Conservation (phyloP, 2,113 vertebrate genomes). For the Capra hircus region DNA sequence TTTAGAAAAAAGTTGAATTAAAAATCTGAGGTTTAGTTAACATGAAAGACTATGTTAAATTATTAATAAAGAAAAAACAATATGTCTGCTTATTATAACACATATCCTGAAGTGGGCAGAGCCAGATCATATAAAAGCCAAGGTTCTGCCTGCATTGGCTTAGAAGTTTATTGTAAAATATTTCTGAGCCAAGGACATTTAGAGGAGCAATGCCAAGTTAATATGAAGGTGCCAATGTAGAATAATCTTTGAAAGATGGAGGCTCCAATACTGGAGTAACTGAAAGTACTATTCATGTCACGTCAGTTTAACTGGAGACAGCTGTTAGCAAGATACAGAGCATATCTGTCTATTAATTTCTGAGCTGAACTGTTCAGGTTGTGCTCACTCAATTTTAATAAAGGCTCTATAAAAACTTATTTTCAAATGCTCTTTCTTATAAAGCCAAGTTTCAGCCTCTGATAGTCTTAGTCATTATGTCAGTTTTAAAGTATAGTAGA, state of each 20-base stretch:
- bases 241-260: slow-evolving; percentile 77
- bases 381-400: slow-evolving; percentile 5
- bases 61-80: slow-evolving; percentile 60
- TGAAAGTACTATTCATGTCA: slow-evolving; percentile 48
- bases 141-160: slow-evolving; percentile 80
- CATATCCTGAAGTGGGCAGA: slow-evolving; percentile 67
- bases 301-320: slow-evolving; percentile 19
- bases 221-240: slow-evolving; percentile 57
- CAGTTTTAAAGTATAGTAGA: background rate
- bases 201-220: slow-evolving; percentile 71
- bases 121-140: slow-evolving; percentile 54
- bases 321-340: slow-evolving; percentile 40
- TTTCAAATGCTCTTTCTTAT: background rate
- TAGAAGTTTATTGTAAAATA: slow-evolving; percentile 77
- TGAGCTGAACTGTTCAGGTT: background rate
- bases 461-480: background rate
- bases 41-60: slow-evolving; percentile 42
- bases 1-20: background rate
- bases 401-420: background rate
- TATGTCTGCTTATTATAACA: slow-evolving; percentile 65
- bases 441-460: slow-evolving; percentile 26
- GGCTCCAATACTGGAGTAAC: slow-evolving; percentile 63
- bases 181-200: slow-evolving; percentile 81
- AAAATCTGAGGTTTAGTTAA: background rate
- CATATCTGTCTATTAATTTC: background rate